Base-by-base conservation (phyloP, 2,113 vertebrate genomes). In the Hymenochirus boettgeri region DNA sequence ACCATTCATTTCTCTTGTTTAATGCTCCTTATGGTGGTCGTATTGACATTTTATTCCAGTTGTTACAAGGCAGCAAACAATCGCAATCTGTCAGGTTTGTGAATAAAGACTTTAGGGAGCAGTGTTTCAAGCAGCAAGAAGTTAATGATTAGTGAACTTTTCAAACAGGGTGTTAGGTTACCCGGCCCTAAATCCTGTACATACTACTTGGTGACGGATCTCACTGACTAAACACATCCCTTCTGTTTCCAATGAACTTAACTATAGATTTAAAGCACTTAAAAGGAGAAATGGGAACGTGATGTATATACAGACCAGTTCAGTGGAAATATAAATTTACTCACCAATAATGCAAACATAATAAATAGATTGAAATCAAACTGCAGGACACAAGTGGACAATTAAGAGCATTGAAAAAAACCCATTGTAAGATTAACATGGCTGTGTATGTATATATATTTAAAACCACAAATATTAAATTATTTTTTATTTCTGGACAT, bases 71-170 rank as follows among this genome's bases (percentile, higher is more conserved):
- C 64, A 62, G 59, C 63, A 53, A 62, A 72, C 64, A 69, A 67
- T 67, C 27, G 54, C 52, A 69, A 35, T 72, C 71, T 69, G 71
- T 69, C 71, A 47, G 61, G 21, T 57, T 39, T 26, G 23, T 53
- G 64, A 62, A 61, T 58, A 65, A 58, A 52, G 64, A 69, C 64
- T 72, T 72, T 53, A 67, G 63, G 61, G 53, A 57, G 31, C 61
- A 29, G 54, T 52, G 37, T 53, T 39, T 63, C 59, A 69, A 57
- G 58, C 50, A 62, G 59, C 24, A 29, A 39, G 42, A 62, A 67
- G 65, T 69, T 72, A 69, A 72, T 69, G 64, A 69, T 62, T 69
- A 69, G 71, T 69, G 71, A 57, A 72, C 48, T 47, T 63, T 72
- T 33, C 46, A 62, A 69, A 53, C 46, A 62, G 71, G 64, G 65